Evolutionary conservation across 2,888 invertebrate genomes (phyloP), one percentile per base, ranked within the genome.

Genomic region (Julus scanicus): DNA sequence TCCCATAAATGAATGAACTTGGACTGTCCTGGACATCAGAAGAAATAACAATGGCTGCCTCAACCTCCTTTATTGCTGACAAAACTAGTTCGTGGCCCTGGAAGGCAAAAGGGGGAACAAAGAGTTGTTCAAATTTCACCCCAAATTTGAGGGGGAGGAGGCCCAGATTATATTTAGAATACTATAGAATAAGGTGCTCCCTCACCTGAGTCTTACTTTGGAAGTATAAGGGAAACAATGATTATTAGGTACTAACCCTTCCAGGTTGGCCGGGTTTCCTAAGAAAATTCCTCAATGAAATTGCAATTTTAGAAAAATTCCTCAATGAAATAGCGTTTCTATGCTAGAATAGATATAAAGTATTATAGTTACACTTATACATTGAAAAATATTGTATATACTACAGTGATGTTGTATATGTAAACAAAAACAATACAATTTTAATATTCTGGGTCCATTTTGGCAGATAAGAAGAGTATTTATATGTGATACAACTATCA

Each of bases 211-310:
- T 20, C 48, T 48, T 5, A 48, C 6, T 63, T n/a, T 63, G n/a
- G 6, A n/a, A n/a, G 20, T 17, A 63, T 2, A 53, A 13, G 13
- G n/a, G n/a, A 20, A n/a, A 63, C 63, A 63, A 63, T 63, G 63
- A 17, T 63, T n/a, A n/a, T 63, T n/a, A 63, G 63, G 63, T 63
- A n/a, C 63, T 63, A 63, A n/a, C 13, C 63, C 63, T 17, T 63
- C 3, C n/a, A 20, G n/a, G 63, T 63, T n/a, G 17, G 20, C 63
- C 15, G 48, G 48, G 11, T 48, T 48, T 48, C 6, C 48, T 8
- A 48, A 48, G n/a, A n/a, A n/a, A n/a, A n/a, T n/a, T 48, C 11
- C 11, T 48, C 48, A 48, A 48, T 48, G 48, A 48, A 5, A 48
- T 48, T 48, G n/a, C n/a, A n/a, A n/a, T n/a, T n/a, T n/a, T n/a